Base-by-base conservation (phyloP, 2,113 vertebrate genomes). In the Amphilophus citrinellus region DNA sequence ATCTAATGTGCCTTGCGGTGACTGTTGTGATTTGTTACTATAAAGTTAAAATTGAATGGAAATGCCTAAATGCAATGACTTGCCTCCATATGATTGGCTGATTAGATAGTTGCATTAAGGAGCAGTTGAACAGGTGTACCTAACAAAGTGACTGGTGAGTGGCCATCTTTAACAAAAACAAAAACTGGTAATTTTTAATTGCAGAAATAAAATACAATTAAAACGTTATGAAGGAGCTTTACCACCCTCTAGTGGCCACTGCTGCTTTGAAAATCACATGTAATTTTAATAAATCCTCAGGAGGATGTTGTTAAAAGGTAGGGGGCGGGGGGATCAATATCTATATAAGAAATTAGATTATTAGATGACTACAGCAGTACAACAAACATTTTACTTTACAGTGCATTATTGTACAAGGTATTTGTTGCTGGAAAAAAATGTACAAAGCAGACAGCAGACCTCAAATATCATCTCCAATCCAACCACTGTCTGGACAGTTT, bases 341-440 rank as follows among this genome's bases (percentile, higher is more conserved):
- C 7, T 44, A 44, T 9, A 39, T 9, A 44, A 44, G 42, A 15
- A 50, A 22, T 10, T 10, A 30, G 47, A 66, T 50, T 10, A 91
- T 30, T 6, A 61, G 60, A 84, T 6, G n/a, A 87, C 61, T 22
- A 58, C 11, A 68, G 20, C 4, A 68, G 59, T 91, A 94, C 87
- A 92, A 93, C 87, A 96, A 96, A 93, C 93, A 92, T 93, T 95
- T 96, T 95, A 94, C 82, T 96, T 93, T 91, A 94, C 91, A 95
- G 93, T 80, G 85, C 80, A 84, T 93, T 91, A 85, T 93, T 93
- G 82, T 95, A 95, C 94, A 95, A 82, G 80, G 80, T 57, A 71
- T 58, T 89, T 80, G 83, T 79, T 91, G 88, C 91, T 92, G 90
- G 91, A 85, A 93, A 92, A 88, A 93, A 87, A 88, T 92, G 24